phyloP scores from a whole-genome alignment of 2,888 invertebrate species.

The Tetropium fuscum region DNA sequence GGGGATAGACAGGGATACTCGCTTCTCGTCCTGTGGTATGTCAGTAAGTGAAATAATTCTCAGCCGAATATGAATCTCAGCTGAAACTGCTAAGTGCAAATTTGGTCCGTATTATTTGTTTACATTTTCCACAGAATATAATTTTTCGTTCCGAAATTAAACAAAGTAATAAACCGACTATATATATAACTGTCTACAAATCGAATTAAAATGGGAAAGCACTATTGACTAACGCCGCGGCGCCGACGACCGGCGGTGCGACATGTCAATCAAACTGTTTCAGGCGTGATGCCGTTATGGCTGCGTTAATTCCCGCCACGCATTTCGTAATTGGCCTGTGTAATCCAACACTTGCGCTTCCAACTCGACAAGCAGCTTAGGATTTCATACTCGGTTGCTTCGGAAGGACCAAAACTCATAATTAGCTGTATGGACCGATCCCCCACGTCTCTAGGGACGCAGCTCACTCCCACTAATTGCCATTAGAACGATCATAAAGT shows the following conservation, averaged over 20 bases:
- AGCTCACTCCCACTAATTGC: constrained; percentile 56
- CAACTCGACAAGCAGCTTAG: constrained; percentile 59
- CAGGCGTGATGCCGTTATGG: constrained; percentile 19
- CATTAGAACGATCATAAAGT: constrained; percentile 57
- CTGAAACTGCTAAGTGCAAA: too few species aligned
- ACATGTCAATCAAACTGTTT: constrained; percentile 29
- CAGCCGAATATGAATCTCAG: too few species aligned
- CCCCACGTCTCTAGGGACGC: constrained; percentile 49
- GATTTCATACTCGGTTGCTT: constrained; percentile 56
- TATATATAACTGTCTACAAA: too few species aligned
- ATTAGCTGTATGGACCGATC: constrained; percentile 51
- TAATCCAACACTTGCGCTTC: constrained; percentile 63
- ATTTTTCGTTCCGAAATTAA: too few species aligned
- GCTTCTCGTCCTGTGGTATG: too few species aligned
- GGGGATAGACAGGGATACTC: too few species aligned
- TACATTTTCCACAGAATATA: too few species aligned
- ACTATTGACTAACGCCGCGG: not conserved
- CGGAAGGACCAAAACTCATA: constrained; percentile 54
- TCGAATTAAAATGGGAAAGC: too few species aligned
- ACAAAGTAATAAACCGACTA: too few species aligned
- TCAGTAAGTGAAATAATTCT: too few species aligned
- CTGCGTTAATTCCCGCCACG: constrained; percentile 45
- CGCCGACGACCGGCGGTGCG: constrained; percentile 25
- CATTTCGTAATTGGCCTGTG: constrained; percentile 62
- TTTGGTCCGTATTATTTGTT: too few species aligned